Base-by-base conservation (phyloP, 2,888 invertebrate genomes). In the Dyspetes luteomarginatus region DNA sequence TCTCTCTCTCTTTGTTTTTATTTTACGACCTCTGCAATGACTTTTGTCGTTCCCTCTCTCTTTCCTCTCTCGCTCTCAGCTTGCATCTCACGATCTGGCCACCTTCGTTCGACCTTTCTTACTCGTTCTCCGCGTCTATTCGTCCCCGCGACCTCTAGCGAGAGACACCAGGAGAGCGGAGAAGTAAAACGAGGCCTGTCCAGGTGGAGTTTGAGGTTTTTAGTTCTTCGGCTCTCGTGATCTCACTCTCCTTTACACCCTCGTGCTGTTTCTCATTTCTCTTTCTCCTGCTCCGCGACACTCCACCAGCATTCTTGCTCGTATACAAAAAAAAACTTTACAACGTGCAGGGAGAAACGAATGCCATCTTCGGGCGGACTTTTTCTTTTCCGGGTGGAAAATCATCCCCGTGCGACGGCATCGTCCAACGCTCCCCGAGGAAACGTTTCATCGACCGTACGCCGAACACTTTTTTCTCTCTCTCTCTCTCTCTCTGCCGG, bases 251-350 rank as follows among this genome's bases (percentile, higher is more conserved):
- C 36, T 69, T 48, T 15, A 19, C 5, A 0, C 17, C 17, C 5
- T 48, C 48, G 48, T 48, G 17, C 36, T 36, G 7, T 12, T 12
- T 12, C 36, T 12, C 9, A 1, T 36, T 12, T 36, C 36, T 36
- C 1, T 36, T 12, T 4, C 36, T 36, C 12, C 69, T 50, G 17
- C 60, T 24, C 79, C 50, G 28, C 9, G 28, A 9, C 48, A 60
- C 41, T 3, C 65, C 17, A 74, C 48, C 26, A 30, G 48, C 48
- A 56, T 36, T 22, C 71, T 55, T n/a, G n/a, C 65, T 48, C 65
- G 68, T 73, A 74, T 41, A 22, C 55, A 41, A 65, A 86, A n/a
- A n/a, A 84, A 89, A 90, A 89, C 87, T 90, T 90, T 89, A 87
- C 88, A 88, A 89, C 84, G 55, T 55, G 56, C n/a, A n/a, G n/a